A percentile compares a stretch with the other conserved stretches of the same genome.
phyloP scores from a whole-genome alignment of 2,888 invertebrate species.

The Nephrotoma appendiculata region DNA sequence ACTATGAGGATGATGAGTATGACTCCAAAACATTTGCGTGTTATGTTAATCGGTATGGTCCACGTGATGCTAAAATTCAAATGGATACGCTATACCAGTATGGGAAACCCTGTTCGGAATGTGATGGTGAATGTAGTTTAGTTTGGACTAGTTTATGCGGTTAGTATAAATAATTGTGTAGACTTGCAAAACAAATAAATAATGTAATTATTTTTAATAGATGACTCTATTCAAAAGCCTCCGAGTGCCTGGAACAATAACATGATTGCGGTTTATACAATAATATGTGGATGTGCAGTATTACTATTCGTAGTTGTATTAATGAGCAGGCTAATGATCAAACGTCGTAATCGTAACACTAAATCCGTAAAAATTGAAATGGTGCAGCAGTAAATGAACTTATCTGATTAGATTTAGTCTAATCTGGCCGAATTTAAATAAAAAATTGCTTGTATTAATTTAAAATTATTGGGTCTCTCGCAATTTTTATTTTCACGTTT shows the following conservation, averaged over 20 bases:
- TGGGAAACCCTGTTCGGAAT: not conserved
- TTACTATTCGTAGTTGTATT: not conserved
- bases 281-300: not conserved
- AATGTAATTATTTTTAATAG: not conserved
- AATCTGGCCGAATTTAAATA: no score
- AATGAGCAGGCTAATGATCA: not conserved
- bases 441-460: no score
- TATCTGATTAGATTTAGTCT: no score
- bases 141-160: not conserved
- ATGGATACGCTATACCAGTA: not conserved
- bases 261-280: not conserved
- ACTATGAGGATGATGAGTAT: not conserved
- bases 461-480: no score
- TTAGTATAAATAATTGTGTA: not conserved
- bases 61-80: not conserved
- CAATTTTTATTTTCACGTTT: no score
- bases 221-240: not conserved
- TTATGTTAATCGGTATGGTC: not conserved
- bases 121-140: not conserved
- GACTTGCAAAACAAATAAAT: not conserved
- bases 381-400: no score
- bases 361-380: not conserved
- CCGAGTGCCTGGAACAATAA: not conserved
- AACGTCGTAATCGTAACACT: not conserved
- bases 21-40: not conserved